Base-by-base conservation (phyloP, 2,888 invertebrate genomes). In the Lycocerus yunnanus region DNA sequence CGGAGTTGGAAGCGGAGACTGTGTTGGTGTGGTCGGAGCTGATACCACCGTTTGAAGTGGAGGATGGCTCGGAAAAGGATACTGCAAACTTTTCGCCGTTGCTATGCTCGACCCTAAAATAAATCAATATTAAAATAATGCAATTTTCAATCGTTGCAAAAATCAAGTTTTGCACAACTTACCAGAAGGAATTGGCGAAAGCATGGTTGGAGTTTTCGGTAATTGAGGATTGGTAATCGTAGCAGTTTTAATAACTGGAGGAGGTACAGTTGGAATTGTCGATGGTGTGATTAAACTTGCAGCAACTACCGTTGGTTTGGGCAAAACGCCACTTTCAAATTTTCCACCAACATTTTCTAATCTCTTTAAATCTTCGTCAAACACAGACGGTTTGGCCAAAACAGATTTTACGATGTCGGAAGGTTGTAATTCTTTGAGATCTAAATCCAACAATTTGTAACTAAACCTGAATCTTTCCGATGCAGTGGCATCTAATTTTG, bases 341-440 rank as follows among this genome's bases (percentile, higher is more conserved):
- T 95, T 92, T 87, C 97, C 93, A 84, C 93, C 90, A 73, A 95
- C 93, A 83, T 95, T 95, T 86, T 97, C 97, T 74, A 98, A 89
- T 43, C 98, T 90, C 87, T 97, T 97, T 59, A 95, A 92, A 86
- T 98, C 98, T 86, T 98, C 98, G 85, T 98, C 98, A 87, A 98
- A 98, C 70, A 98, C 96, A 69, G 97, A 97, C 78, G 95, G 93
- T 86, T 96, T 96, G 5, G 97, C 96, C 83, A 98, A 90, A 82
- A 98, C 91, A 18, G 96, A 95, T 83, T 96, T 95, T 58, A 97
- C 95, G 82, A 98, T 97, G 82, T 97, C 97, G 18, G 97, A 97
- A 0, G 97, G 97, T 85, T 97, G 95, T 74, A 95, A 79, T 83
- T 94, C 93, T 83, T 92, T 92, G 76, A 94, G 90, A 84, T 95